Evolutionary conservation across 2,888 invertebrate species (phyloP).

Genomic region (Chymomyza procnemis): DNA sequence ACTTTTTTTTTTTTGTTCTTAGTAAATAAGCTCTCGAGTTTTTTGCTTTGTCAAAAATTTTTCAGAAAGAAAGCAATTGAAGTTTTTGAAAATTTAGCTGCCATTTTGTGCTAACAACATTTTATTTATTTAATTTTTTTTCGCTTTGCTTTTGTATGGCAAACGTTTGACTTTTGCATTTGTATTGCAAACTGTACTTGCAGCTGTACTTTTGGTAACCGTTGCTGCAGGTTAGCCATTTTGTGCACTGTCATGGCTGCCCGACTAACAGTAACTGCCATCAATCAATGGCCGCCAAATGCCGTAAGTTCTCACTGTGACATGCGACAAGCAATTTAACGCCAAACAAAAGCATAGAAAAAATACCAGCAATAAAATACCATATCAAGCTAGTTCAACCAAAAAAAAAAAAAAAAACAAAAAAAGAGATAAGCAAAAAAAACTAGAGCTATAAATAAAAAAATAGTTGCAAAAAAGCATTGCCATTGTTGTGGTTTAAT

Average conservation of each 20-base stretch:
- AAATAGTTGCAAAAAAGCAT: constrained; percentile 3
- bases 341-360: constrained; percentile 39
- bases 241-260: constrained; percentile 32
- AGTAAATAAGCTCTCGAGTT: constrained; percentile 48
- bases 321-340: constrained; percentile 62
- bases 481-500: constrained; percentile 8
- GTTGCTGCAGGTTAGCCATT: neutral
- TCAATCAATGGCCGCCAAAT: constrained; percentile 61
- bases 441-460: no score
- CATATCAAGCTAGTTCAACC: constrained; percentile 24
- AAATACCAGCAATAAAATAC: constrained; percentile 18
- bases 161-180: neutral
- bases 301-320: constrained; percentile 20
- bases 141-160: constrained; percentile 3
- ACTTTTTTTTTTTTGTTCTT: constrained; percentile 2
- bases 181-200: neutral
- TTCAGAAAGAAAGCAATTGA: neutral
- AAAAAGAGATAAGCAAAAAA: constrained; percentile 42
- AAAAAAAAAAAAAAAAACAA: constrained; percentile 14
- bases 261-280: constrained; percentile 37
- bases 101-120: neutral
- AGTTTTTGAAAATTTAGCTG: neutral
- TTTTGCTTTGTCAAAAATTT: constrained; percentile 10
- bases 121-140: constrained; percentile 17
- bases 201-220: neutral